phyloP scores from a whole-genome alignment of 2,797 vertebrate genomes.

The Lycodopsis pacificus region DNA sequence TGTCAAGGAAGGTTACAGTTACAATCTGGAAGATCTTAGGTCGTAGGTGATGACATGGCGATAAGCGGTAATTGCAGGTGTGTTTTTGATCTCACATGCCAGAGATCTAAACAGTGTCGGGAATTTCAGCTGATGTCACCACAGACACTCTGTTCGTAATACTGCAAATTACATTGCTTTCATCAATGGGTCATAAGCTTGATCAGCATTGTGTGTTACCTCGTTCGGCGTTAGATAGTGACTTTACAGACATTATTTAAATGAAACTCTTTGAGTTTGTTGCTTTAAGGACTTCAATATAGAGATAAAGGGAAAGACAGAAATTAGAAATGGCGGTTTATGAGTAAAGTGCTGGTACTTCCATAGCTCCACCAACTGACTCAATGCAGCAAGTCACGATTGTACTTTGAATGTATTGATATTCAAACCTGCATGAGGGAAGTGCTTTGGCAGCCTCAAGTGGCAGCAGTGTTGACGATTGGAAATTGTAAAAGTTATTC shows the following conservation, averaged over 20 bases:
- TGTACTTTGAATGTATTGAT: conserved; percentile 7
- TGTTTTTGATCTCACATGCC: not conserved
- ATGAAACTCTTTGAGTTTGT: not conserved
- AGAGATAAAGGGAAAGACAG: not conserved
- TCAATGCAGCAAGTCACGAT: conserved; percentile 1
- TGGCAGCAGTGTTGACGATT: not conserved
- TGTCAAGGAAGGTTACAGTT: not conserved
- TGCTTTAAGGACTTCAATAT: not conserved
- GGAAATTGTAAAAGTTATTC: not conserved
- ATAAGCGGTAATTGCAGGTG: not conserved
- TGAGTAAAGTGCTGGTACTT: conserved; percentile 20
- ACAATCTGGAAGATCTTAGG: not conserved
- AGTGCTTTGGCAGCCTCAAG: conserved; percentile 14
- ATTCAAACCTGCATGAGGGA: conserved; percentile 13
- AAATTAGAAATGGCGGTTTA: conserved; percentile 8
- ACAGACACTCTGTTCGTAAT: not conserved
- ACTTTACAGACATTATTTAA: not conserved
- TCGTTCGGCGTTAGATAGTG: not conserved
- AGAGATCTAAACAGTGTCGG: not conserved
- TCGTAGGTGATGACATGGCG: not conserved
- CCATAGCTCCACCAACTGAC: not conserved
- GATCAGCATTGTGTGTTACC: not conserved
- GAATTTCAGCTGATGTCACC: not conserved
- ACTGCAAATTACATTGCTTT: not conserved
- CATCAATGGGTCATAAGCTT: not conserved